Conservation (phyloP, 2,888 invertebrate species). For the Dilophus febrilis region DNA sequence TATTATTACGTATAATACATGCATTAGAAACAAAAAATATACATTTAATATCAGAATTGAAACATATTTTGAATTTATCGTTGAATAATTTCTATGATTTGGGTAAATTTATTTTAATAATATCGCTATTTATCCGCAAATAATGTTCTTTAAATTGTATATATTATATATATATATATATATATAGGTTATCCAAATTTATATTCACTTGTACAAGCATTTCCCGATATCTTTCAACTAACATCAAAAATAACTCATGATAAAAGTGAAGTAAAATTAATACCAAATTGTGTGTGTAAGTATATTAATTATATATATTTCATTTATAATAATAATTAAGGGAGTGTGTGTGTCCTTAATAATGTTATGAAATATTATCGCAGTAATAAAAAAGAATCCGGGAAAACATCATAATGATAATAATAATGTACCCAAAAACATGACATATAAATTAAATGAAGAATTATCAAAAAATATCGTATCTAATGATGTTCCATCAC, state of each 20-base stretch:
- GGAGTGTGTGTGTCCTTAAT: no score
- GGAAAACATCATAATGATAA: no score
- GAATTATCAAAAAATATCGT: no score
- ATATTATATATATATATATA: no score
- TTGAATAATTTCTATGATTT: slow-evolving; percentile 22
- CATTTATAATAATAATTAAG: not conserved
- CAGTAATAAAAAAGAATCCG: no score
- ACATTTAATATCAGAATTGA: slow-evolving; percentile 23
- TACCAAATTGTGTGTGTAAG: slow-evolving; percentile 22
- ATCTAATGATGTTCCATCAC: no score
- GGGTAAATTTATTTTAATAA: slow-evolving; percentile 11
- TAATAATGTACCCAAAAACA: no score
- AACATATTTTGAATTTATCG: slow-evolving; percentile 19
- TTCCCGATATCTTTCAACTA: slow-evolving; percentile 24
- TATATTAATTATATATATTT: slow-evolving; percentile 1
- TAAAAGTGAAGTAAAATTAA: slow-evolving; percentile 21
- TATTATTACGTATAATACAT: slow-evolving; percentile 21
- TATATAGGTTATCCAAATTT: slow-evolving; percentile 26
- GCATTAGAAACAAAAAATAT: slow-evolving; percentile 19
- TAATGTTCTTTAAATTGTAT: no score
- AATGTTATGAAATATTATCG: no score
- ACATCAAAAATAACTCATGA: slow-evolving; percentile 20
- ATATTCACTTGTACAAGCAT: slow-evolving; percentile 21
- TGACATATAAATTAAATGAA: no score
- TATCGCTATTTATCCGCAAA: not conserved